Percentiles rank a stretch among this genome's conserved stretches.
Conservation (phyloP, 2,113 vertebrate genomes). For the Copsychus sechellarum region DNA sequence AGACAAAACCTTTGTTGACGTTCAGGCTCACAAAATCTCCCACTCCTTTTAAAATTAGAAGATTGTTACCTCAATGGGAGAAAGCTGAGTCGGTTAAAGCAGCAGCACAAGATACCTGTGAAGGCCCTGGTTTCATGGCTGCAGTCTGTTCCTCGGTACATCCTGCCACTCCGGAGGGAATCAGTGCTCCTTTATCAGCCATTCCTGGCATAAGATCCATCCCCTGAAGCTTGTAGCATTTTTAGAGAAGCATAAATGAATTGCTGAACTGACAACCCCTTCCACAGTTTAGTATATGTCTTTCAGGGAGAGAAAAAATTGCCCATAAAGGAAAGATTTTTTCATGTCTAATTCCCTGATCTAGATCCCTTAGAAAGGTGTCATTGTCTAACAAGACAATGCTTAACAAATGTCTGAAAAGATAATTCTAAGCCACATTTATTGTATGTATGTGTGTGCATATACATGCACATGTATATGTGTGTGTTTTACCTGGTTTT, state of each 20-base stretch:
- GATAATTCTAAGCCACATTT: neutral
- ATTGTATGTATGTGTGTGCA: neutral
- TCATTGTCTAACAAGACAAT: neutral
- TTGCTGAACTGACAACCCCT: neutral
- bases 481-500: neutral
- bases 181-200: neutral
- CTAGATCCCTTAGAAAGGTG: neutral
- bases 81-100: neutral
- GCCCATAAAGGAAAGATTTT: neutral
- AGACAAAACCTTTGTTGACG: conserved; percentile 17
- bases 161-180: neutral
- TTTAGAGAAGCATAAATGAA: neutral
- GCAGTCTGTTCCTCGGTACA: fast-evolving
- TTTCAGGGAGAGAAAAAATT: neutral
- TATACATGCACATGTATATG: fast-evolving
- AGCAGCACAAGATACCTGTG: neutral
- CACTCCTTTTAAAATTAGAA: conserved; percentile 22
- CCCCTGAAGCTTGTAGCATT: neutral
- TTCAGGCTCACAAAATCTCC: conserved; percentile 21
- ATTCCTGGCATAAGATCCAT: neutral
- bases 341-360: neutral
- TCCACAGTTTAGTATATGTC: neutral
- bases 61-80: neutral
- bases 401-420: neutral
- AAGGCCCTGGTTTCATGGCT: neutral